Conservation (phyloP, 2,113 vertebrate species). For the Oplegnathus fasciatus region DNA sequence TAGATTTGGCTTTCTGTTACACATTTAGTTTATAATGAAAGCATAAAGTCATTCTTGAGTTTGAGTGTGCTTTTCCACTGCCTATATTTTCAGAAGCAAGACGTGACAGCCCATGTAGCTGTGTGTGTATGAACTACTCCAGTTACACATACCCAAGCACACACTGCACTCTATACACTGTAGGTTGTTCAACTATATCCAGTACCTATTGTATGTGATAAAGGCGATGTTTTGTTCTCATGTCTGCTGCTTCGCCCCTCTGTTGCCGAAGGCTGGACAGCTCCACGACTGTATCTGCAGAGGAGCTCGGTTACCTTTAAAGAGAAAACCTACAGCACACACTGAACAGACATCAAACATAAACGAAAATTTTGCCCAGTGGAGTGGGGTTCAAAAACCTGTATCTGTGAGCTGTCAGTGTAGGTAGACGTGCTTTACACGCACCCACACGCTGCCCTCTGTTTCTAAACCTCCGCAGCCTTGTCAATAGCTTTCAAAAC, state of each 20-base stretch:
- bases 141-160: neutral
- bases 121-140: neutral
- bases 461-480: constrained; percentile 41
- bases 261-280: constrained; percentile 49
- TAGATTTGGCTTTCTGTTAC: neutral
- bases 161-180: neutral
- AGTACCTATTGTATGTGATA: constrained; percentile 12
- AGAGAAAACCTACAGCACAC: constrained; percentile 58
- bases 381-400: constrained; percentile 50
- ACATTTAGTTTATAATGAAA: neutral
- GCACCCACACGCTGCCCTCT: constrained; percentile 54
- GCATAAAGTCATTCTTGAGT: neutral
- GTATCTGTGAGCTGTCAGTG: constrained; percentile 30
- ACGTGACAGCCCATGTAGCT: constrained; percentile 6
- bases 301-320: constrained; percentile 65
- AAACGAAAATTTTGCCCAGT: constrained; percentile 48
- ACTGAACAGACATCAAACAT: constrained; percentile 63
- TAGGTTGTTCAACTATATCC: constrained; percentile 7
- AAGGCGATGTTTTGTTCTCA: constrained; percentile 31
- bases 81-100: neutral
- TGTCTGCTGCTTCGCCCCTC: constrained; percentile 18
- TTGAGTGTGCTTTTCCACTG: neutral
- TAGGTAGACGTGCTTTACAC: constrained; percentile 36
- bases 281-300: constrained; percentile 51
- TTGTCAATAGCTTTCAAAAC: constrained; percentile 49